Conservation (phyloP, 2,113 vertebrate genomes). For the Pterocles burchelli region DNA sequence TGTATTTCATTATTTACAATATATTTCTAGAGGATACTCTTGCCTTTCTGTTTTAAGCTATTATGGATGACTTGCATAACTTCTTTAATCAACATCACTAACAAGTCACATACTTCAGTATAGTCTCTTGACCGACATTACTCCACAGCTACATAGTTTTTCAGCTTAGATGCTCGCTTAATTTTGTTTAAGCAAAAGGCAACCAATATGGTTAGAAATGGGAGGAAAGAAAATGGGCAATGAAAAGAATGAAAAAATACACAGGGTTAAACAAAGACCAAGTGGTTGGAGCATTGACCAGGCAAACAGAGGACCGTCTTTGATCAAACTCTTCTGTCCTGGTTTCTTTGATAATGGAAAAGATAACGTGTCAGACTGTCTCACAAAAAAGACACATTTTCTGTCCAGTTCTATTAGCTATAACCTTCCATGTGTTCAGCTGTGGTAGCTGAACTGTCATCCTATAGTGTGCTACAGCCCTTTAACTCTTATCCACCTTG, state of each 20-base stretch:
- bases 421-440: background rate
- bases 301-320: background rate
- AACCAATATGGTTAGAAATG: background rate
- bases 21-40: background rate
- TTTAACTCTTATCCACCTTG: background rate
- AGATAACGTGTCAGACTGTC: background rate
- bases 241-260: background rate
- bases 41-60: background rate
- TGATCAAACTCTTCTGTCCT: background rate
- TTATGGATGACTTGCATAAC: background rate
- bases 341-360: background rate
- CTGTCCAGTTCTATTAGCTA: background rate
- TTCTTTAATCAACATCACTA: background rate
- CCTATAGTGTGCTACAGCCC: background rate
- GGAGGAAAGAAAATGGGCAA: background rate
- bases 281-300: background rate
- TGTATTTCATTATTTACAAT: background rate
- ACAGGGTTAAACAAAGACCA: background rate
- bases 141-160: background rate
- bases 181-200: background rate
- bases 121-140: background rate
- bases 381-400: background rate
- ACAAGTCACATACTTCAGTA: background rate
- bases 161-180: background rate
- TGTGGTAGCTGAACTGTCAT: background rate